Percentiles rank a stretch among this genome's conserved stretches.
Conservation (phyloP, 2,797 vertebrate genomes). For the Sphenopsis melanotis region DNA sequence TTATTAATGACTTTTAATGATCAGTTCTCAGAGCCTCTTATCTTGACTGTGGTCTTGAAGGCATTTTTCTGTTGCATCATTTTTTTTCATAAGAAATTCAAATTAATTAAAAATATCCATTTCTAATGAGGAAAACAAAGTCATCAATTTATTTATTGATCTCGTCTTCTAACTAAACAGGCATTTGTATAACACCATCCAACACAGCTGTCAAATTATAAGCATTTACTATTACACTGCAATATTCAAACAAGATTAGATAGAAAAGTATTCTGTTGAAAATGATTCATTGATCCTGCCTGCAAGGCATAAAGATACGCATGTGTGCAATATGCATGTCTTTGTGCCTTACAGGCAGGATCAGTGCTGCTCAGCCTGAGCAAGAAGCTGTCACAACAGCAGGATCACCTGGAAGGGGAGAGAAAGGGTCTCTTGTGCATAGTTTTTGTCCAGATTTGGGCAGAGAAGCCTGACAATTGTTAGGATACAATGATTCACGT, state of each 20-base stretch:
- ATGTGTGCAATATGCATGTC: neutral
- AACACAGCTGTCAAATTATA: neutral
- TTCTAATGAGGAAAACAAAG: neutral
- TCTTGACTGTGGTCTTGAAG: neutral
- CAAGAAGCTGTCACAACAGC: neutral
- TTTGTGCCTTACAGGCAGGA: neutral
- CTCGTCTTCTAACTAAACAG: neutral
- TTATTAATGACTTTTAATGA: neutral
- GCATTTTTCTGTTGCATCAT: neutral
- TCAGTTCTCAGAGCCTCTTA: neutral
- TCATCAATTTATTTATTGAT: conserved; percentile 24
- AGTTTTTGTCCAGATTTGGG: neutral
- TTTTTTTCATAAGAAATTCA: conserved; percentile 1
- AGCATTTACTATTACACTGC: neutral
- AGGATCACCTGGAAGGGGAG: neutral
- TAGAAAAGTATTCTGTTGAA: neutral
- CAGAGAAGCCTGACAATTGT: neutral
- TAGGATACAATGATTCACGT: neutral
- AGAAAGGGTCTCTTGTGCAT: neutral
- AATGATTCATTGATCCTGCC: neutral
- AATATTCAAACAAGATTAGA: neutral
- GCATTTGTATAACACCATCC: neutral
- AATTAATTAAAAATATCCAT: neutral
- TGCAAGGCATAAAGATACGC: neutral
- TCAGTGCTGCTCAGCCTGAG: neutral